These are phyloP conservation scores for Noctua janthina DNA, from an alignment of 2,888 invertebrate genomes.

Conservation along the genomic window DNA sequence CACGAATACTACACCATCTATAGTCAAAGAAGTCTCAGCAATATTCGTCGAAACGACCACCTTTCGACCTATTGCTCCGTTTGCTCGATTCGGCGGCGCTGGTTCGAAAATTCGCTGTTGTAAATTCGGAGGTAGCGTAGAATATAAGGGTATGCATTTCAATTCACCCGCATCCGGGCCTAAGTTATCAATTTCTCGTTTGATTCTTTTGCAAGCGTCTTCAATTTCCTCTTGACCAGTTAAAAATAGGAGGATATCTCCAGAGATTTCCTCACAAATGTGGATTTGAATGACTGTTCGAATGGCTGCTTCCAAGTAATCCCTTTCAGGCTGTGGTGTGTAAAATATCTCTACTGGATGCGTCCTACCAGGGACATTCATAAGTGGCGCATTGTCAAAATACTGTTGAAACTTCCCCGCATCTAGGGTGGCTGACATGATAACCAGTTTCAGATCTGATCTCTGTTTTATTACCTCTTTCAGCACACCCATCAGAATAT, in stretches of 20 bases:
- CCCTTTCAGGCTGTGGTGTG: conserved; percentile 99
- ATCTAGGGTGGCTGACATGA: conserved; percentile 99
- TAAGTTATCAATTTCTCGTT: conserved; percentile 97
- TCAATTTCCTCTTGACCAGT: conserved; percentile 98
- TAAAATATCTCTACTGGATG: conserved; percentile 95
- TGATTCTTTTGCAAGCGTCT: conserved; percentile 99
- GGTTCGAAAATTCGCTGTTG: conserved; percentile 99
- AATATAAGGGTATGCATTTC: conserved; percentile 99
- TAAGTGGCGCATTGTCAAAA: conserved; percentile 99
- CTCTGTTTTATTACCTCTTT: conserved; percentile 99
- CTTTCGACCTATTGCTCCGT: conserved; percentile 96
- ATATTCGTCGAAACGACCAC: conserved; percentile 99
- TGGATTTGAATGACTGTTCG: conserved; percentile 98
- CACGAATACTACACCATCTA: conserved; percentile 99
- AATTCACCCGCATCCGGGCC: conserved; percentile 99
- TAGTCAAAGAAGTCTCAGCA: conserved; percentile 99
- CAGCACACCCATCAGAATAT: conserved; percentile 99
- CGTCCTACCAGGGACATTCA: conserved; percentile 97
- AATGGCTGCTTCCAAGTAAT: conserved; percentile 99
- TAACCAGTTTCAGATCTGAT: conserved; percentile 97
- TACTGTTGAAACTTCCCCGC: conserved; percentile 99
- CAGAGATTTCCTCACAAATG: conserved; percentile 97
- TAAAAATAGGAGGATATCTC: conserved; percentile 97
- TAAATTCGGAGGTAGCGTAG: conserved; percentile 98
- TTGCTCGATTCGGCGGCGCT: conserved; percentile 97